phyloP scores from a whole-genome alignment of 1,140 invertebrate genomes.

The Nephila pilipes region DNA sequence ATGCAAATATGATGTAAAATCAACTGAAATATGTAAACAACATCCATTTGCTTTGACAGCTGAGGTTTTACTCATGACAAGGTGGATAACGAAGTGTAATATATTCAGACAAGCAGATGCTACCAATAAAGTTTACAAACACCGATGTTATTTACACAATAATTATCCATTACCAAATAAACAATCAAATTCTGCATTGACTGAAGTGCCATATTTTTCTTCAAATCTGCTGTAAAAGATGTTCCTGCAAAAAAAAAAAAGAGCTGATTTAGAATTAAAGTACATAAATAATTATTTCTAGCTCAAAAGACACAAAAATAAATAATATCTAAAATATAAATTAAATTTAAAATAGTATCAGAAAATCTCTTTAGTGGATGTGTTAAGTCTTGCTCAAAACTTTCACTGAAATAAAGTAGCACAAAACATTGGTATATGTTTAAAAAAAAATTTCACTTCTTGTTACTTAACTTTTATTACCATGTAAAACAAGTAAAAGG shows the following conservation, averaged over 20 bases:
- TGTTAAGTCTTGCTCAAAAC: no score
- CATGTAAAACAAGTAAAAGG: no score
- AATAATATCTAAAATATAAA: no score
- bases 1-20: conserved; percentile 54
- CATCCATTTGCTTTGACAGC: background rate
- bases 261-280: no score
- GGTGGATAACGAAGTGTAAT: background rate
- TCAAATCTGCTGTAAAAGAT: background rate
- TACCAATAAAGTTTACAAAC: conserved; percentile 22
- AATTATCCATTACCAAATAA: background rate
- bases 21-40: conserved; percentile 30
- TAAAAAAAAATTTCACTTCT: no score
- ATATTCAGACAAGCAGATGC: background rate
- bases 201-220: background rate
- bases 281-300: no score
- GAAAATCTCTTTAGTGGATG: no score
- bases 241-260: conserved; percentile 1
- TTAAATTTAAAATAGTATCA: no score
- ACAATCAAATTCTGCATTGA: background rate
- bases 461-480: no score
- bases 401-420: no score
- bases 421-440: no score
- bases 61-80: background rate
- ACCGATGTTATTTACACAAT: conserved; percentile 2
- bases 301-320: no score